Evolutionary conservation across 2,797 vertebrate species (phyloP), one percentile per base, ranked within the genome.

Genomic region (Sciurus vulgaris): DNA sequence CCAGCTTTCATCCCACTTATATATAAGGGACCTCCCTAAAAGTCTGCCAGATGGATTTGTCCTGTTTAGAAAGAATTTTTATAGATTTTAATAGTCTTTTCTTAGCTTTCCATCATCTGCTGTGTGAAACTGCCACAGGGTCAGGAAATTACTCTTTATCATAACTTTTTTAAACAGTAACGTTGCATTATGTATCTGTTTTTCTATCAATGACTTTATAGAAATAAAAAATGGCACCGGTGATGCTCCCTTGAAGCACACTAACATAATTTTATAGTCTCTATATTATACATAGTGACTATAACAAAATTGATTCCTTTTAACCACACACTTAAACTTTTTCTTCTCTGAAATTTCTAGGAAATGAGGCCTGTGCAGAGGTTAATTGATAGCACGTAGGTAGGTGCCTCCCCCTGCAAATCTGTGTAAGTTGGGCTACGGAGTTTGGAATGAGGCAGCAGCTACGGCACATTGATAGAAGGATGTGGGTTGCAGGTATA

Each of bases 401-500:
- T 94, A 93, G 78, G 73, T 89, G 72, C 49, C 44, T 85, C 69
- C 47, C 13, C 54, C 28, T 73, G 51, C 69, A 94, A 77, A 54
- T 79, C 85, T 85, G 7, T 76, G 28, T 89, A 96, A 94, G 74
- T n/a, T 38, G 56, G 84, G 38, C 54, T 93, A 54, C 10, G 59
- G 92, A 86, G 17, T 82, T 91, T 95, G 18, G 22, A 44, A 82
- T 54, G 33, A 96, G 63, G 79, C 15, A 51, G 65, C 67, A 95
- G 69, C 77, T 86, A 78, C 72, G 54, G 83, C 67, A 73, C 17
- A 12, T 81, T 78, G 72, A 96, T 94, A 81, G 82, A 78, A 86
- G 44, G 26, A 59, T 67, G 93, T 94, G 95, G 97, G 93, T 41
- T 96, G 92, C 86, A 93, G 79, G 79, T 95, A 30, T 94, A 97